Conservation (phyloP, 1,140 invertebrate genomes). For the Drosophila eugracilis region DNA sequence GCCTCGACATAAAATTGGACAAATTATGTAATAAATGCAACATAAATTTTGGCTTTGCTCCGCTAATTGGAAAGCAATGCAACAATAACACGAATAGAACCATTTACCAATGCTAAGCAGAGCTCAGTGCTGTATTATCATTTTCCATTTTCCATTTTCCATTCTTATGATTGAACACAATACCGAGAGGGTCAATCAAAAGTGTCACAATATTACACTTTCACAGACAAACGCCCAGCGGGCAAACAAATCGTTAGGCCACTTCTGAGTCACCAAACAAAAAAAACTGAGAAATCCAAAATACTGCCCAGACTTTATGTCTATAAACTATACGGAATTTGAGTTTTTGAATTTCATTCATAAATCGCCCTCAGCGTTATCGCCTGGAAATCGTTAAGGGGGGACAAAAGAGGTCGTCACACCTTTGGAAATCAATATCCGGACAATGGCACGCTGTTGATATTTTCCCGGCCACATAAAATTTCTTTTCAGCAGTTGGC, state of each 20-base stretch:
- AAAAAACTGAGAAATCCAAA: constrained; percentile 9
- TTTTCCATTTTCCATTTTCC: constrained; percentile 27
- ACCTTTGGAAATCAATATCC: constrained; percentile 76
- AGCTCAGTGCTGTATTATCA: constrained; percentile 24
- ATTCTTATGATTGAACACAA: constrained; percentile 5
- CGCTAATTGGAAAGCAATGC: constrained; percentile 81
- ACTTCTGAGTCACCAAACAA: constrained; percentile 53
- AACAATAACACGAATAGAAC: constrained; percentile 61
- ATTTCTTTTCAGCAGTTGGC: constrained; percentile 69
- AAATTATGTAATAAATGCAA: constrained; percentile 84
- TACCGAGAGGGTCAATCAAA: constrained; percentile 71
- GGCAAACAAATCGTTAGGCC: constrained; percentile 66
- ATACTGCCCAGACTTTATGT: constrained; percentile 61
- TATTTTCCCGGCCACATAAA: constrained; percentile 44
- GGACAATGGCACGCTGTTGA: constrained; percentile 56
- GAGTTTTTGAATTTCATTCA: constrained; percentile 57
- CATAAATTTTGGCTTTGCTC: constrained; percentile 78
- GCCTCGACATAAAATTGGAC: constrained; percentile 72
- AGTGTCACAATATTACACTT: constrained; percentile 84
- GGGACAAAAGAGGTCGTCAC: constrained; percentile 71
- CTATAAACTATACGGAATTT: constrained; percentile 50
- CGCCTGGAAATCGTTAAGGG: constrained; percentile 30
- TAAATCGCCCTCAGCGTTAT: constrained; percentile 71
- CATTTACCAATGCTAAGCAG: constrained; percentile 52
- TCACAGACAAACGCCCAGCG: constrained; percentile 60